These are phyloP conservation scores for Acrossocheilus wenchowensis DNA, from an alignment of 2,797 vertebrate genomes.

Conservation along the genomic window DNA sequence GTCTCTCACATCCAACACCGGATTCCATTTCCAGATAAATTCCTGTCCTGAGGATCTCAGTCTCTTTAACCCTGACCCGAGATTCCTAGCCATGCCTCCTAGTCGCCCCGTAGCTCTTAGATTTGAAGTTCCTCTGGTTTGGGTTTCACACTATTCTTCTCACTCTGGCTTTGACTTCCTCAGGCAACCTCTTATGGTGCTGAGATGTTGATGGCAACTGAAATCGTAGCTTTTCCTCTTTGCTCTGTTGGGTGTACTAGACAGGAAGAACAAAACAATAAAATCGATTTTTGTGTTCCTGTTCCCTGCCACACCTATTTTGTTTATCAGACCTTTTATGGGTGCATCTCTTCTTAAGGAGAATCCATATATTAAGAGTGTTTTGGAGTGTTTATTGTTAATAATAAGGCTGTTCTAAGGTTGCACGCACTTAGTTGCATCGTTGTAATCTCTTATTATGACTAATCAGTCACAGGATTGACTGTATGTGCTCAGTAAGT, in stretches of 20 bases:
- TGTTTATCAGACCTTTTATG: neutral
- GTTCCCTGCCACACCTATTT: neutral
- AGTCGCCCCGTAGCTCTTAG: slow-evolving; percentile 24
- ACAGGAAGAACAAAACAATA: slow-evolving; percentile 51
- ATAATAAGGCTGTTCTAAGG: neutral
- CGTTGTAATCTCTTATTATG: slow-evolving; percentile 1
- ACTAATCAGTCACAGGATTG: slow-evolving; percentile 3
- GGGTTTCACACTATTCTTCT: slow-evolving; percentile 19
- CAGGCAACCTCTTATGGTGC: neutral
- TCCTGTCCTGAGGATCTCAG: slow-evolving; percentile 39
- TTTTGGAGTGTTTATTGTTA: neutral
- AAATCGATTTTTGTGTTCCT: slow-evolving; percentile 18
- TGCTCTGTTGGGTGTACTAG: slow-evolving; percentile 24
- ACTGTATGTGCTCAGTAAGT: neutral
- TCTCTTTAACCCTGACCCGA: slow-evolving; percentile 39
- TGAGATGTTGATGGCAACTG: slow-evolving; percentile 20
- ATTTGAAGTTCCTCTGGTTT: slow-evolving; percentile 37
- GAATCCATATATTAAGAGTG: neutral
- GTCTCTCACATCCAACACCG: slow-evolving; percentile 31
- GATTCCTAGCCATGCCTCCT: slow-evolving; percentile 34
- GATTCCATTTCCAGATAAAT: slow-evolving; percentile 51
- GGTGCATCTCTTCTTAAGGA: neutral
- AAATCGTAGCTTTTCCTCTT: slow-evolving; percentile 28
- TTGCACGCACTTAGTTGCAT: neutral
- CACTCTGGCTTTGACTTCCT: slow-evolving; percentile 1